A percentile compares a stretch with the other conserved stretches of the same genome.
Evolutionary conservation across 2,888 invertebrate genomes (phyloP).

Genomic region (Seladonia tumulorum): DNA sequence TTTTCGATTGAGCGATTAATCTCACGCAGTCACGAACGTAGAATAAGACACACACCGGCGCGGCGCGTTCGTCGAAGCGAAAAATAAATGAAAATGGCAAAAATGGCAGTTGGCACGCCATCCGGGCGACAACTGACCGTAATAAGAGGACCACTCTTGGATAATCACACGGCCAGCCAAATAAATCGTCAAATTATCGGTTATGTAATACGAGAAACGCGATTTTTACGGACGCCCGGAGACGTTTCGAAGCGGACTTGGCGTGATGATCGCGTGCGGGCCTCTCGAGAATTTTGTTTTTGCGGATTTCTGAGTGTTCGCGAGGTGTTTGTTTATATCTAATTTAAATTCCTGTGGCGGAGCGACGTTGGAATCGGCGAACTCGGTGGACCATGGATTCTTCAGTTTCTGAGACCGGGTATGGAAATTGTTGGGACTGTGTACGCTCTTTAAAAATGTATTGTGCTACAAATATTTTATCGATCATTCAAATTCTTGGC

Average conservation of each 20-base stretch:
- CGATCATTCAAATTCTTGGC: not conserved
- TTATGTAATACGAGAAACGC: not conserved
- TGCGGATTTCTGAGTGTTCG: not conserved
- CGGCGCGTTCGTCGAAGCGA: not conserved
- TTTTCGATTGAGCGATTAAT: constrained; percentile 19
- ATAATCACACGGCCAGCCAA: not conserved
- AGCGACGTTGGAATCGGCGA: too few relatives aligned
- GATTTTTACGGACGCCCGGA: not conserved
- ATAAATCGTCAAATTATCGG: not conserved
- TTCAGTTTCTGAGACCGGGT: too few relatives aligned
- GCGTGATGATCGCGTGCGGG: not conserved
- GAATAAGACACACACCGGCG: not conserved
- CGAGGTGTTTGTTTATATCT: not conserved
- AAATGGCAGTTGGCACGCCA: not conserved
- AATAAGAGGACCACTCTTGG: not conserved
- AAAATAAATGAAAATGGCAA: not conserved
- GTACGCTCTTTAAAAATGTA: not conserved
- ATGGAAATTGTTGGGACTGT: too few relatives aligned
- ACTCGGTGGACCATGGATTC: too few relatives aligned
- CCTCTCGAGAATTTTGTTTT: not conserved
- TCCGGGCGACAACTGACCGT: not conserved
- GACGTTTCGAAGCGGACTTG: not conserved
- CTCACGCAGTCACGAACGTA: not conserved
- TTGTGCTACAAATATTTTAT: not conserved
- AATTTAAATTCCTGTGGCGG: not conserved